These are phyloP conservation scores for Habroteleia sp. DNA, from an alignment of 2,888 invertebrate species.

Conservation along the genomic window DNA sequence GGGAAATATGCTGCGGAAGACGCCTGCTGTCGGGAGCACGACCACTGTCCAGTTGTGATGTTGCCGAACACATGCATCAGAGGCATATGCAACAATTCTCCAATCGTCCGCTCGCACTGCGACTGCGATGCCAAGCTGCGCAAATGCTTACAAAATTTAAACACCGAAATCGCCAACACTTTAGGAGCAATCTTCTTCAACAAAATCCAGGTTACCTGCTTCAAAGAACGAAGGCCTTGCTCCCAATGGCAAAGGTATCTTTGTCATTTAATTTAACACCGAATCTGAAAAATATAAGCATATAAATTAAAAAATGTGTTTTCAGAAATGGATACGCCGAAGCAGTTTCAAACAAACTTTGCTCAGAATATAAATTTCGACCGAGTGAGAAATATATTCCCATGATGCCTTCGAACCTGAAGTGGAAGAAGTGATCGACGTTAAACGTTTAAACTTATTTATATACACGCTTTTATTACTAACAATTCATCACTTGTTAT, in stretches of 20 bases:
- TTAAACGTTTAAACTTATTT: too few relatives aligned
- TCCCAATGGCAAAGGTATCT: conserved; percentile 85
- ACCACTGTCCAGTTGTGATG: conserved; percentile 85
- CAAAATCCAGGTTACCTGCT: conserved; percentile 87
- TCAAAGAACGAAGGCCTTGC: conserved; percentile 85
- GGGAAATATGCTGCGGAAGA: conserved; percentile 86
- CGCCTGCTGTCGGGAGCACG: conserved; percentile 88
- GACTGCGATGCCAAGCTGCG: conserved; percentile 88
- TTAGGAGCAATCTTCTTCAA: conserved; percentile 89
- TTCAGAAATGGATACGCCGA: conserved; percentile 84
- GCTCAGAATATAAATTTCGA: conserved; percentile 84
- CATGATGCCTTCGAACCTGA: conserved; percentile 80
- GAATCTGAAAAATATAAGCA: too few relatives aligned
- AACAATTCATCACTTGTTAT: conserved; percentile 5
- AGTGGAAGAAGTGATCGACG: conserved; percentile 57
- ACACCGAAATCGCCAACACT: conserved; percentile 87
- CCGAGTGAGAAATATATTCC: conserved; percentile 86
- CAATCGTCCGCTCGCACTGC: conserved; percentile 88
- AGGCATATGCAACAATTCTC: conserved; percentile 86
- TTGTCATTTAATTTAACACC: background rate
- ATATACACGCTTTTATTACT: background rate
- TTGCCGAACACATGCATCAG: conserved; percentile 84
- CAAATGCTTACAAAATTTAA: conserved; percentile 85
- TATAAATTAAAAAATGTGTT: conserved; percentile 2
- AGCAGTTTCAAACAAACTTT: conserved; percentile 83